These are phyloP conservation scores for Lacerta agilis DNA, from an alignment of 2,797 vertebrate genomes.

Conservation along the genomic window DNA sequence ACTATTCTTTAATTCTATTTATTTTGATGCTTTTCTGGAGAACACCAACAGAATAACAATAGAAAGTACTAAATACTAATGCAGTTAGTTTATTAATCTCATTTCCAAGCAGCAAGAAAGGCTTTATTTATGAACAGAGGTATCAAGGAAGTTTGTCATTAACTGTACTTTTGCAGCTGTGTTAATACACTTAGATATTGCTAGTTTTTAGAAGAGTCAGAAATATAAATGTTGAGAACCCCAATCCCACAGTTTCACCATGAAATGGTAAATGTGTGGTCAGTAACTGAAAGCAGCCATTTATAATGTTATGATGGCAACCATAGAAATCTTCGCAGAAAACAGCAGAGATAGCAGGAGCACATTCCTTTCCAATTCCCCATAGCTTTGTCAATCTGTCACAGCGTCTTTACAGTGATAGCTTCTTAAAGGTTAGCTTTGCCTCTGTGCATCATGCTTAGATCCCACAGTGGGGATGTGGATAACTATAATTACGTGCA, in stretches of 20 bases:
- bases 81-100: neutral
- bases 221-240: neutral
- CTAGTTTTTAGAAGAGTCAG: neutral
- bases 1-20: neutral
- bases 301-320: neutral
- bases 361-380: neutral
- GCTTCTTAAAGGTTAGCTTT: constrained; percentile 27
- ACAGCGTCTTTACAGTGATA: constrained; percentile 5
- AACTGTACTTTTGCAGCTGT: neutral
- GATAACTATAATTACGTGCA: neutral
- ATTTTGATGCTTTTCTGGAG: neutral
- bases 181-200: neutral
- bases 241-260: fast-evolving
- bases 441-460: constrained; percentile 2
- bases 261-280: neutral
- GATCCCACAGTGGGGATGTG: neutral
- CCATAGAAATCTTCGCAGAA: neutral
- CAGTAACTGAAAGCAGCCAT: neutral
- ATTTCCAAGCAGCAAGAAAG: neutral
- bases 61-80: neutral
- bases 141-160: neutral
- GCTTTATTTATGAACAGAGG: neutral
- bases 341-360: neutral
- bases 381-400: neutral
- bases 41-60: neutral